Evolutionary conservation across 1,140 invertebrate genomes (phyloP).

Genomic region (Brachionus plicatilis): DNA sequence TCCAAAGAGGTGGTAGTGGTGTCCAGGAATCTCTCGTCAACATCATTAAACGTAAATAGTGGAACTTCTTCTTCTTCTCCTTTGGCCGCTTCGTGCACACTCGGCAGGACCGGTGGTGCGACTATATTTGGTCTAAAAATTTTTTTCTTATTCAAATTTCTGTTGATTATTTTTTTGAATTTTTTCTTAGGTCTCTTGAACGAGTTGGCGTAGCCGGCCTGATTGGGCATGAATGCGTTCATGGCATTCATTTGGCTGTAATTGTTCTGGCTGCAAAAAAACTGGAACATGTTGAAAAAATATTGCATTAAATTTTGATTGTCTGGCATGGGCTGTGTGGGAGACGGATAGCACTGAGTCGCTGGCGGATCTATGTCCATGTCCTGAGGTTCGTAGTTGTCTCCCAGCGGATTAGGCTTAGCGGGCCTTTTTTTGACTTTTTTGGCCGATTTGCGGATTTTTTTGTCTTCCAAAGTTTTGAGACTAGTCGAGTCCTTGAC

Average conservation of each 20-base stretch:
- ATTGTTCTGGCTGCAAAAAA: not conserved
- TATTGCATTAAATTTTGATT: not conserved
- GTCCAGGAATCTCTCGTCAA: conserved; percentile 28
- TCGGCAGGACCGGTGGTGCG: not conserved
- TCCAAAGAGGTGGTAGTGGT: not conserved
- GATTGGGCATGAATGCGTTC: not conserved
- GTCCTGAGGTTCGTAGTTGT: conserved; percentile 7
- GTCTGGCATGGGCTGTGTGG: not conserved
- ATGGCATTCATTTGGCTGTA: not conserved
- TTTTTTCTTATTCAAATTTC: not conserved
- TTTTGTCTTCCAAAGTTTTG: not conserved
- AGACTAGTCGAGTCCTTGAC: not conserved
- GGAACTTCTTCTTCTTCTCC: not conserved
- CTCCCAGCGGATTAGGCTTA: not conserved
- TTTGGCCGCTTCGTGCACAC: not conserved
- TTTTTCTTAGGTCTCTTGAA: not conserved
- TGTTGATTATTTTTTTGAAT: not conserved
- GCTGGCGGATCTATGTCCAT: conserved; percentile 9
- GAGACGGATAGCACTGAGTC: not conserved
- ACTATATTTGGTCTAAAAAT: not conserved
- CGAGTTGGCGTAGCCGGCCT: not conserved
- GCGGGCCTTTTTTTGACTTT: not conserved
- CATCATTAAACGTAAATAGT: conserved; percentile 4
- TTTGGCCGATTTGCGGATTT: not conserved
- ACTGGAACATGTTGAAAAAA: not conserved